Percentiles rank a stretch among this genome's conserved stretches.
These are phyloP conservation scores for Elymnias hypermnestra DNA, from an alignment of 1,140 invertebrate species.

Conservation along the genomic window DNA sequence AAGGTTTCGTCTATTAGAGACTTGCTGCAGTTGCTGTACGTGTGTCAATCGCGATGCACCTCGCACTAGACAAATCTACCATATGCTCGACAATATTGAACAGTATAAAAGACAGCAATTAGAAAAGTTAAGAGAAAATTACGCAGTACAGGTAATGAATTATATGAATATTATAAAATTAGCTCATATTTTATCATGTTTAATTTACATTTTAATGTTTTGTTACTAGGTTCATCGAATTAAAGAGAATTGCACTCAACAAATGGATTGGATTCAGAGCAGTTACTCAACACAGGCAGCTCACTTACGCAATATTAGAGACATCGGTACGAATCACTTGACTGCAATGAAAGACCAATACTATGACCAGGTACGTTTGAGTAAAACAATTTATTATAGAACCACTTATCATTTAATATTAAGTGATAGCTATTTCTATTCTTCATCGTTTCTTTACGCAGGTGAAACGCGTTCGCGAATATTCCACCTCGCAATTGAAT, in stretches of 20 bases:
- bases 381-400: too few species aligned
- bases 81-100: constrained; percentile 92
- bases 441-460: constrained; percentile 46
- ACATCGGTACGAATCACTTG: constrained; percentile 92
- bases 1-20: constrained; percentile 80
- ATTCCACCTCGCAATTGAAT: constrained; percentile 91
- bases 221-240: constrained; percentile 85
- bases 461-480: constrained; percentile 91
- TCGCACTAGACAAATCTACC: constrained; percentile 87
- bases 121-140: constrained; percentile 92
- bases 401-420: too few species aligned
- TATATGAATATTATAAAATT: too few species aligned
- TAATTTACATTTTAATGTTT: too few species aligned
- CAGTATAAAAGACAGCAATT: constrained; percentile 92
- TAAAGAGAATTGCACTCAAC: constrained; percentile 93
- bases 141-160: constrained; percentile 86
- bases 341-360: constrained; percentile 93
- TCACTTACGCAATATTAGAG: constrained; percentile 91
- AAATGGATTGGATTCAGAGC: constrained; percentile 94
- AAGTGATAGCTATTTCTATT: too few species aligned
- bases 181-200: too few species aligned
- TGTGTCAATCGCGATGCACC: constrained; percentile 80
- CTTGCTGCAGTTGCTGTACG: constrained; percentile 82
- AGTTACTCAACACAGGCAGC: constrained; percentile 92
- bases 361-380: constrained; percentile 94